phyloP scores from a whole-genome alignment of 2,888 invertebrate species.

The Torymus tubicola region DNA sequence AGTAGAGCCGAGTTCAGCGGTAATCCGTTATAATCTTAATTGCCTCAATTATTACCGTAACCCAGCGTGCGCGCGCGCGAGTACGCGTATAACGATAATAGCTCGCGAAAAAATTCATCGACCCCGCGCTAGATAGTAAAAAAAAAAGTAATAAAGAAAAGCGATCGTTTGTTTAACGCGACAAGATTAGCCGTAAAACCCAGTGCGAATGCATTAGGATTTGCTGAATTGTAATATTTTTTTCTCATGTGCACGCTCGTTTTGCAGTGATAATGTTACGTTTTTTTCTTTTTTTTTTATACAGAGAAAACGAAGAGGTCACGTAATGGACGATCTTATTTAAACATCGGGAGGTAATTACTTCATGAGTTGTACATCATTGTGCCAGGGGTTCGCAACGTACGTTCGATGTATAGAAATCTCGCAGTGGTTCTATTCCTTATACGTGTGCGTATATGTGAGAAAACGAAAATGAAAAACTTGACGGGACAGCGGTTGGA shows the following conservation, averaged over 20 bases:
- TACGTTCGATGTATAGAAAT: no score
- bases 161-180: slow-evolving; percentile 8
- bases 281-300: neutral
- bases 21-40: slow-evolving; percentile 49
- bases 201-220: slow-evolving; percentile 14
- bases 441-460: no score
- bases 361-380: neutral
- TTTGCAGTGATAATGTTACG: slow-evolving; percentile 13
- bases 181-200: slow-evolving; percentile 37
- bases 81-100: slow-evolving; percentile 6
- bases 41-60: slow-evolving; percentile 41
- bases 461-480: slow-evolving; percentile 1
- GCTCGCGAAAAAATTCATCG: neutral
- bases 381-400: no score
- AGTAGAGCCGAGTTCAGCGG: slow-evolving; percentile 7
- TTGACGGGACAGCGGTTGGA: no score
- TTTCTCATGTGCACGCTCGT: neutral
- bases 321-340: slow-evolving; percentile 3
- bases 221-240: slow-evolving; percentile 52
- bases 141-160: slow-evolving; percentile 4
- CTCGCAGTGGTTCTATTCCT: no score
- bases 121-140: no score
- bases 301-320: neutral
- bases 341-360: slow-evolving; percentile 12
- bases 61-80: neutral